Percentiles rank a stretch among this genome's conserved stretches.
Conservation (phyloP, 2,797 vertebrate species). For the Mormyrus hasselquistii region DNA sequence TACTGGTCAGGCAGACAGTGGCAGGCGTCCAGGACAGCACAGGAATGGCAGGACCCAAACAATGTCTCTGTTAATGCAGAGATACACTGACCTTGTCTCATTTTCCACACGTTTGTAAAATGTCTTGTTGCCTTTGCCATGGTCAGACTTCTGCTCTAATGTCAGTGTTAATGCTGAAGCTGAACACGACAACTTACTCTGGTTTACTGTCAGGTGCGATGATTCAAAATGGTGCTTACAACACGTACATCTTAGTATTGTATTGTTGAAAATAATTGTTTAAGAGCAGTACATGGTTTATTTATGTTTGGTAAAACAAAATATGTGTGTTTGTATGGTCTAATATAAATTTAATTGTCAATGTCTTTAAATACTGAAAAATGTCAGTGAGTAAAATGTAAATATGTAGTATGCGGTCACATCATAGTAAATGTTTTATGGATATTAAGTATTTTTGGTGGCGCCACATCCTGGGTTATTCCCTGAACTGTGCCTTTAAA, state of each 20-base stretch:
- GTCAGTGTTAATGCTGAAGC: neutral
- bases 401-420: neutral
- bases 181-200: neutral
- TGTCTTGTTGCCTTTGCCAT: neutral
- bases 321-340: neutral
- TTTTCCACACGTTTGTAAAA: neutral
- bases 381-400: neutral
- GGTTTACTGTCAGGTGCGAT: neutral
- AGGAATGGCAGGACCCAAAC: neutral
- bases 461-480: neutral
- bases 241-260: neutral
- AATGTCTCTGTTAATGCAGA: neutral
- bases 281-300: neutral
- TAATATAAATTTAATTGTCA: neutral
- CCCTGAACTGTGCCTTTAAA: neutral
- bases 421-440: neutral
- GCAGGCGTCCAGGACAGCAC: neutral
- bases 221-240: neutral
- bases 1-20: neutral
- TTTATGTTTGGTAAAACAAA: neutral
- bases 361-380: neutral
- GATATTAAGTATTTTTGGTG: neutral
- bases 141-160: neutral
- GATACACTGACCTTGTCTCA: neutral
- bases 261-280: neutral